Percentiles rank a stretch among this genome's conserved stretches.
These are phyloP conservation scores for Lagria hirta DNA, from an alignment of 2,888 invertebrate genomes.

Conservation along the genomic window DNA sequence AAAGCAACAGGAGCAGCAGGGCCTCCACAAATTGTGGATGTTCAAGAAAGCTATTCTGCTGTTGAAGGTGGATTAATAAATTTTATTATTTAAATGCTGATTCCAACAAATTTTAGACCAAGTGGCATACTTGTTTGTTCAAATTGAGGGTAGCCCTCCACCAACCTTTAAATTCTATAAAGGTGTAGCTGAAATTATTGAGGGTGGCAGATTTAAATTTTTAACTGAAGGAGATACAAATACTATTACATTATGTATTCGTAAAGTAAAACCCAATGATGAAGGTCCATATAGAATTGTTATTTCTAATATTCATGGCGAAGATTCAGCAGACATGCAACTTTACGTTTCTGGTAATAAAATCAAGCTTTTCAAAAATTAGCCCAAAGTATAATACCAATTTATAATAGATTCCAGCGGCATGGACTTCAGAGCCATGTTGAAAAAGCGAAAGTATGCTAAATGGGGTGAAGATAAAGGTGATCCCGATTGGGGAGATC, in stretches of 20 bases:
- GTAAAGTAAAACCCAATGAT: slow-evolving; percentile 95
- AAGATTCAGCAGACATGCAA: slow-evolving; percentile 94
- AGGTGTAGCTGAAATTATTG: slow-evolving; percentile 89
- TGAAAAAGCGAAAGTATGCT: slow-evolving; percentile 93
- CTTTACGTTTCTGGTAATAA: slow-evolving; percentile 89
- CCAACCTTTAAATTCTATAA: slow-evolving; percentile 96
- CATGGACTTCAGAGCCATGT: slow-evolving; percentile 98
- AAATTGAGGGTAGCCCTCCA: slow-evolving; percentile 91
- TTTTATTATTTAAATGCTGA: slow-evolving; percentile 7
- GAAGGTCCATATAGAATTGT: slow-evolving; percentile 94
- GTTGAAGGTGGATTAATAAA: slow-evolving; percentile 79
- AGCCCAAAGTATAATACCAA: slow-evolving; percentile 2
- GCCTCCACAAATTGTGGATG: slow-evolving; percentile 88
- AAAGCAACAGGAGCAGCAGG: slow-evolving; percentile 77
- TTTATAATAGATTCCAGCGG: slow-evolving; percentile 88
- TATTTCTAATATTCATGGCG: slow-evolving; percentile 91
- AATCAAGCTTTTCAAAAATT: slow-evolving; percentile 1
- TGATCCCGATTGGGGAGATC: slow-evolving; percentile 90
- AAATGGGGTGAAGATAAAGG: slow-evolving; percentile 91
- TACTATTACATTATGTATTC: slow-evolving; percentile 89
- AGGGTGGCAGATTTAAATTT: slow-evolving; percentile 94
- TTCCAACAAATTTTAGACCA: slow-evolving; percentile 64
- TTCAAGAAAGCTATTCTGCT: slow-evolving; percentile 93
- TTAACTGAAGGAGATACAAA: slow-evolving; percentile 93
- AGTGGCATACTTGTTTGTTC: slow-evolving; percentile 89